Percentiles rank a stretch among this genome's conserved stretches.
Evolutionary conservation across 2,113 vertebrate species (phyloP).

Genomic region (Hipposideros armiger): DNA sequence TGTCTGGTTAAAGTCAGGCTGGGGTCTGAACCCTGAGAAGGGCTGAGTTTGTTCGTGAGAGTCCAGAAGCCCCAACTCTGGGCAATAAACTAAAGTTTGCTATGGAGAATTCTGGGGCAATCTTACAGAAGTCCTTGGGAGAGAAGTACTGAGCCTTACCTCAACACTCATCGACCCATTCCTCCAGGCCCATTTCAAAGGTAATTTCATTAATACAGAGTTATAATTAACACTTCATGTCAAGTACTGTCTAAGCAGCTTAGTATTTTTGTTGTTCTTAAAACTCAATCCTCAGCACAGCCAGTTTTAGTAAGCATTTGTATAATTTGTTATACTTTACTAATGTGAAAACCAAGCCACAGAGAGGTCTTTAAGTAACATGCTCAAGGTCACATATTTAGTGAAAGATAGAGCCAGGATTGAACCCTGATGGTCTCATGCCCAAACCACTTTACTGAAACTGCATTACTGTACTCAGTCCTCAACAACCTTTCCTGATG

Average conservation of each 20-base stretch:
- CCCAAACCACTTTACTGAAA: not conserved
- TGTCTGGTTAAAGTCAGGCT: not conserved
- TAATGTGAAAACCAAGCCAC: not conserved
- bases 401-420: rapidly evolving
- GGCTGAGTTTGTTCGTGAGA: not conserved
- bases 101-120: not conserved
- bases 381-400: not conserved
- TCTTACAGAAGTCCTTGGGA: not conserved
- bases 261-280: not conserved
- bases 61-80: not conserved
- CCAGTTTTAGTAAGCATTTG: not conserved
- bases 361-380: not conserved
- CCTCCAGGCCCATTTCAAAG: not conserved
- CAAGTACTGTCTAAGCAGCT: not conserved
- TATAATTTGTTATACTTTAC: rapidly evolving
- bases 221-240: not conserved
- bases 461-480: rapidly evolving
- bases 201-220: not conserved
- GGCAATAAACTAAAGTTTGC: not conserved
- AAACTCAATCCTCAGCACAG: not conserved
- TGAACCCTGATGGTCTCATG: not conserved
- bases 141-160: not conserved
- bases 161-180: not conserved
- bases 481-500: not conserved
- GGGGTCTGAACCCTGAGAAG: not conserved